Base-by-base conservation (phyloP, 1,140 invertebrate species). In the Heliconius himera region DNA sequence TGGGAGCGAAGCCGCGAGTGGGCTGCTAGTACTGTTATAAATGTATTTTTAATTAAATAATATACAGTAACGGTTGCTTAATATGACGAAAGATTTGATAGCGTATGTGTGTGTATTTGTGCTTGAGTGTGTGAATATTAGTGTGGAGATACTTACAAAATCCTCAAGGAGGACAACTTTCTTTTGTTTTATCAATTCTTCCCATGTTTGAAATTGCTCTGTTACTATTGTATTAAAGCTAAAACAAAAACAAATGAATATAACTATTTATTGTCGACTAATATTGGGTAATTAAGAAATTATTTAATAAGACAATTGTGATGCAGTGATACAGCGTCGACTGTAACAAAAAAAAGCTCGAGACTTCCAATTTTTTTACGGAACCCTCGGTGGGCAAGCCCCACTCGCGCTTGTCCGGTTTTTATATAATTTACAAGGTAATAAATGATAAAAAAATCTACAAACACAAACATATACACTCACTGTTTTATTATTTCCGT, bases 141-240 rank as follows among this genome's bases (percentile, higher is more conserved):
- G 16, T 38, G 9, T 56, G 36, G 29, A 77, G 38, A 46, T 51
- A 91, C 91, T 91, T 81, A 93, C 91, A 79, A 93, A 89, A 51
- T 88, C 87, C 2, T 87, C 81, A 3, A 84, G 84, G 26, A 89
- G 33, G 38, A 87, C 84, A 16, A 90, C 83, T 20, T 82, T 73
- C 13, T 81, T 78, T 2, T 83, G 33, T 18, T 85, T 49, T 29
- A 93, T 87, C 16, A 90, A 72, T 8, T 87, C 78, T 3, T 88
- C 78, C 91, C 91, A 93, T 6, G 79, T 60, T 5, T 36, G 36
- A 70, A 89, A 90, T 9, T 72, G 84, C 22, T 78, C 29, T 3
- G 84, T 85, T 38, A 90, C 78, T 4, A 91, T 74, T 8, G 76
- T 9, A 33, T 80, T 84, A 22, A 83, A 89, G n/a, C 91, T 92